These are phyloP conservation scores for Ardeotis arabs DNA, from an alignment of 2,113 vertebrate species.

Conservation along the genomic window DNA sequence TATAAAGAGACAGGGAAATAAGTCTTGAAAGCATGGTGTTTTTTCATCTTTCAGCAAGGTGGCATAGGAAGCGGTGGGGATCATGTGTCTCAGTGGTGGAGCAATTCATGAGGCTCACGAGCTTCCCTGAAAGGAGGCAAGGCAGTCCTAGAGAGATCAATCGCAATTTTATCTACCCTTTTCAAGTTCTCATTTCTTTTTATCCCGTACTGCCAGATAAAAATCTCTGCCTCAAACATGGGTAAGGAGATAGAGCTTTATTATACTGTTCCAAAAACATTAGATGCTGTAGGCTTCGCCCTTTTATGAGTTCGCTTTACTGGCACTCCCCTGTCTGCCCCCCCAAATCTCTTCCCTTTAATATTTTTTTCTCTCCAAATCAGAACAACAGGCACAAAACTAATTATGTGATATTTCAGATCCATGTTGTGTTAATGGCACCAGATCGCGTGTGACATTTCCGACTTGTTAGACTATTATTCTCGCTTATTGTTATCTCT, in stretches of 20 bases:
- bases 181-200: conserved; percentile 72
- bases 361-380: conserved; percentile 68
- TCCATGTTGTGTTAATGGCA: conserved; percentile 77
- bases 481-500: conserved; percentile 77
- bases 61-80: not conserved
- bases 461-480: conserved; percentile 76
- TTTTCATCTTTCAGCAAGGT: conserved; percentile 30
- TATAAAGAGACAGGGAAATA: conserved; percentile 11
- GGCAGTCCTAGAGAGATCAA: conserved; percentile 65
- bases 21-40: not conserved
- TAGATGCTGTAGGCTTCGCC: conserved; percentile 41
- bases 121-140: conserved; percentile 40
- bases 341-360: conserved; percentile 45
- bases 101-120: conserved; percentile 28
- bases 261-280: conserved; percentile 67
- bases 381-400: conserved; percentile 76
- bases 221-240: conserved; percentile 64
- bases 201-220: conserved; percentile 47
- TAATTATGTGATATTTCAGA: conserved; percentile 81
- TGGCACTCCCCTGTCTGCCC: conserved; percentile 20
- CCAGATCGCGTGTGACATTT: conserved; percentile 74
- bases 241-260: conserved; percentile 70
- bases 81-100: not conserved
- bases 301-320: conserved; percentile 58
- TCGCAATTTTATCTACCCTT: conserved; percentile 65